phyloP scores from a whole-genome alignment of 2,888 invertebrate genomes.

The Epinotia demarniana region DNA sequence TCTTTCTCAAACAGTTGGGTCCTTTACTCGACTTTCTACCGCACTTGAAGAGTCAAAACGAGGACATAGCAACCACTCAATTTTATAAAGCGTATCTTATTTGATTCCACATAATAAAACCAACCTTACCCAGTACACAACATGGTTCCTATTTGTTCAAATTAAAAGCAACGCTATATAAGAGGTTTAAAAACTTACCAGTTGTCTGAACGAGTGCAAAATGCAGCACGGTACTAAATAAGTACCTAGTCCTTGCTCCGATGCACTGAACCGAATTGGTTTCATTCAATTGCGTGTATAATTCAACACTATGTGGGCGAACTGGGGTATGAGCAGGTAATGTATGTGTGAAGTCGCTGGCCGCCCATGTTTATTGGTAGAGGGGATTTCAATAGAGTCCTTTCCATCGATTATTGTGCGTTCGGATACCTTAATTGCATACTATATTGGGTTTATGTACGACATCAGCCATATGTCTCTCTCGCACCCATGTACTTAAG shows the following conservation, averaged over 20 bases:
- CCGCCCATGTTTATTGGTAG: constrained; percentile 8
- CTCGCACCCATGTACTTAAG: too few species aligned
- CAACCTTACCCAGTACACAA: background rate
- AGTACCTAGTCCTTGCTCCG: background rate
- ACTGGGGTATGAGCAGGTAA: background rate
- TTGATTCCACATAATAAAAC: background rate
- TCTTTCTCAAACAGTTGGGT: constrained; percentile 13
- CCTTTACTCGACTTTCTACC: constrained; percentile 19
- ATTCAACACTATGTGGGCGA: background rate
- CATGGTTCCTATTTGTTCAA: background rate
- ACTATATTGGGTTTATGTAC: too few species aligned
- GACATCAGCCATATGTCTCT: too few species aligned
- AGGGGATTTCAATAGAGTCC: constrained; percentile 15
- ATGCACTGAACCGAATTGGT: background rate
- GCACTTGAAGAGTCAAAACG: constrained; percentile 36
- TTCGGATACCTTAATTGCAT: constrained; percentile 28
- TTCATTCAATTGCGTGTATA: constrained; percentile 16
- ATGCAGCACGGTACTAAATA: constrained; percentile 39
- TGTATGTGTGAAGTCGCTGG: background rate
- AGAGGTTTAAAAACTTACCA: background rate
- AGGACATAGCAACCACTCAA: constrained; percentile 3
- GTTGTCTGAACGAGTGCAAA: constrained; percentile 36
- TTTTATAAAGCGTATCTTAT: background rate
- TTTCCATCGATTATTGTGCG: constrained; percentile 21
- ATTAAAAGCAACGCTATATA: background rate